A percentile compares a stretch with the other conserved stretches of the same genome.
phyloP scores from a whole-genome alignment of 2,888 invertebrate genomes.

The Patella ulyssiponensis region DNA sequence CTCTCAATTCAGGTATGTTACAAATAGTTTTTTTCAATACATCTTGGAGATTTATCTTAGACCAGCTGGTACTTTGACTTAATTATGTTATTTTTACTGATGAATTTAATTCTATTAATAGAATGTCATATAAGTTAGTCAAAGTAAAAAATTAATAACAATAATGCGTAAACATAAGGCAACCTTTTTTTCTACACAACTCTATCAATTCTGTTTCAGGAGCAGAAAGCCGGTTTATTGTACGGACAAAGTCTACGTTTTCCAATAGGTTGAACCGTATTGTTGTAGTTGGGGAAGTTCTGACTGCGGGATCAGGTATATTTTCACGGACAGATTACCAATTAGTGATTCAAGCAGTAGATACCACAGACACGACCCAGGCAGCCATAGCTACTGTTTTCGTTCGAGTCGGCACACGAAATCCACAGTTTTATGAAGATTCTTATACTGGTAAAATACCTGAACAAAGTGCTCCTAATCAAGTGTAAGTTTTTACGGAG shows the following conservation, averaged over 20 bases:
- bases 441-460: conserved; percentile 96
- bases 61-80: too few species aligned
- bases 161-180: neutral
- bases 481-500: conserved; percentile 80
- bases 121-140: too few species aligned
- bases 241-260: conserved; percentile 81
- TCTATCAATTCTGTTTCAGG: conserved; percentile 76
- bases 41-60: too few species aligned
- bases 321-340: conserved; percentile 79
- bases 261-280: conserved; percentile 54
- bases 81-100: neutral
- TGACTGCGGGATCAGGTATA: conserved; percentile 53
- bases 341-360: conserved; percentile 91
- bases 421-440: conserved; percentile 97
- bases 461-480: conserved; percentile 96
- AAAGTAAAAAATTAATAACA: too few species aligned
- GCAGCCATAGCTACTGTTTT: conserved; percentile 66
- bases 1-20: conserved; percentile 50
- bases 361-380: conserved; percentile 37
- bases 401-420: conserved; percentile 96
- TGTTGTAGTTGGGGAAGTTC: conserved; percentile 51
- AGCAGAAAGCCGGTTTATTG: conserved; percentile 84
- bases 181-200: neutral
- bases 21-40: too few species aligned
- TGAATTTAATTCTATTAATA: too few species aligned